Conservation (phyloP, 1,140 invertebrate species). For the Episyrphus balteatus region DNA sequence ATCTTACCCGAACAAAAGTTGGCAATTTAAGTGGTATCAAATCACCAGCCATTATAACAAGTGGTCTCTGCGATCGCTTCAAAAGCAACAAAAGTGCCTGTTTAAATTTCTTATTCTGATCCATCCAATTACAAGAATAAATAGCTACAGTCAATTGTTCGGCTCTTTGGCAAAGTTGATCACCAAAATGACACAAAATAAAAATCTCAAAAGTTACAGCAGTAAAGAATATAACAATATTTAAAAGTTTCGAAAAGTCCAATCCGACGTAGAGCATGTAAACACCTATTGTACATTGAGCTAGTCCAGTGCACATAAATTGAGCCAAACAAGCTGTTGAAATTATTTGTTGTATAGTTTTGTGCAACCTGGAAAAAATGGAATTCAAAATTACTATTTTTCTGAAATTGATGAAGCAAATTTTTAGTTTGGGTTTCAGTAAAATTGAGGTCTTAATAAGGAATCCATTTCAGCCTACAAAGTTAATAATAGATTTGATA, state of each 20-base stretch:
- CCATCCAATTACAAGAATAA: constrained; percentile 22
- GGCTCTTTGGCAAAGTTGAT: constrained; percentile 11
- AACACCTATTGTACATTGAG: constrained; percentile 13
- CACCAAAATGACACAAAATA: constrained; percentile 19
- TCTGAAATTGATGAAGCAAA: not conserved
- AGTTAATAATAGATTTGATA: too few relatives aligned
- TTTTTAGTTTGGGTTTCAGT: not conserved
- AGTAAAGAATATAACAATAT: constrained; percentile 8
- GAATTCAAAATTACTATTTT: not conserved
- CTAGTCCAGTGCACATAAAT: constrained; percentile 15
- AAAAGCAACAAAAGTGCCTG: constrained; percentile 15
- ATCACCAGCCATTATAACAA: constrained; percentile 10
- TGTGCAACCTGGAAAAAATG: constrained; percentile 1
- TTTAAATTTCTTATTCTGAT: constrained; percentile 14
- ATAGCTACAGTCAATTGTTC: constrained; percentile 11
- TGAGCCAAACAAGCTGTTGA: constrained; percentile 18
- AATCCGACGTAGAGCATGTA: constrained; percentile 12
- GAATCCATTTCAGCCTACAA: too few relatives aligned
- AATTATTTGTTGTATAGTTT: constrained; percentile 4
- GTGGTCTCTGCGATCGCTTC: constrained; percentile 12
- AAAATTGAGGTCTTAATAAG: too few relatives aligned
- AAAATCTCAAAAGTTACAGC: constrained; percentile 13
- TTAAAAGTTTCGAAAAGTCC: constrained; percentile 4
- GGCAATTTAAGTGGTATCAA: constrained; percentile 16
- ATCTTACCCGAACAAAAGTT: constrained; percentile 15